Conservation (phyloP, 2,797 vertebrate species). For the Anolis apletophallus region DNA sequence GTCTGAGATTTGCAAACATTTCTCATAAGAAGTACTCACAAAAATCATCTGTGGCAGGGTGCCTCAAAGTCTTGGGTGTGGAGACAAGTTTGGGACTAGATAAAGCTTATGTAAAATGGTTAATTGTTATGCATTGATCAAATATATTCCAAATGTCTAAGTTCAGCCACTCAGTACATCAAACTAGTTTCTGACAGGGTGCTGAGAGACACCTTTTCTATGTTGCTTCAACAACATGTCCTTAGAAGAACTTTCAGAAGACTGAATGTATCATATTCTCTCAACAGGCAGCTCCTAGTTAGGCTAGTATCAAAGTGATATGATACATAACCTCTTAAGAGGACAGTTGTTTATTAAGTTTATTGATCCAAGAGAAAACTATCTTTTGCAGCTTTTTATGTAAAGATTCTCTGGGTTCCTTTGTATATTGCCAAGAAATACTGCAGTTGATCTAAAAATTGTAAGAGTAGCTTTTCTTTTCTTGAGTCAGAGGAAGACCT, state of each 20-base stretch:
- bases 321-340: constrained; percentile 40
- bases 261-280: too few relatives aligned
- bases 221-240: too few relatives aligned
- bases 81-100: constrained; percentile 47
- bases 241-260: too few relatives aligned
- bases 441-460: not conserved
- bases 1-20: constrained; percentile 63
- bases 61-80: not conserved
- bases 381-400: not conserved
- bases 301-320: too few relatives aligned
- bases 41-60: constrained; percentile 36
- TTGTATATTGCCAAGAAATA: constrained; percentile 28
- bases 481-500: not conserved
- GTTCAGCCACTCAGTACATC: not conserved
- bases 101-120: constrained; percentile 44
- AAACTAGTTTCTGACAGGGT: not conserved
- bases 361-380: rapidly evolving
- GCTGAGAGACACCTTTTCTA: too few relatives aligned
- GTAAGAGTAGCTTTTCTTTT: not conserved
- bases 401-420: not conserved
- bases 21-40: constrained; percentile 63
- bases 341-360: constrained; percentile 40
- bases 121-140: constrained; percentile 38
- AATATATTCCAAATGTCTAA: constrained; percentile 1
- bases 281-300: too few relatives aligned